Conservation (phyloP, 2,888 invertebrate species). For the Apamea epomidion region DNA sequence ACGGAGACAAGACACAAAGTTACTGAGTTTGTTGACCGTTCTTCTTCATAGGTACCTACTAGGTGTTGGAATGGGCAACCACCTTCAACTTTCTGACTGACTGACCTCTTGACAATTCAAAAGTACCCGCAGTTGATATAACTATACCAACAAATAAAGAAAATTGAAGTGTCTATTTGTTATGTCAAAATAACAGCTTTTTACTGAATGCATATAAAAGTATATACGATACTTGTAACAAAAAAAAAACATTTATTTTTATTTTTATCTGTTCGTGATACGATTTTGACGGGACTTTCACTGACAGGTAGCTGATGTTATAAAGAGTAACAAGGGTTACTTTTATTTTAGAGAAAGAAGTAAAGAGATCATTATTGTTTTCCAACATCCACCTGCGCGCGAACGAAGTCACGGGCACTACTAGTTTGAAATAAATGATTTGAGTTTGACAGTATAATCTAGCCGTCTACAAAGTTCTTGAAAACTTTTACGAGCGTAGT, state of each 20-base stretch:
- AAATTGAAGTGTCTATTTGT: background rate
- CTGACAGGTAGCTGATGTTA: background rate
- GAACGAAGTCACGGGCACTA: background rate
- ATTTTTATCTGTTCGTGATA: background rate
- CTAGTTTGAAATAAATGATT: background rate
- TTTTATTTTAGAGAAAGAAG: background rate
- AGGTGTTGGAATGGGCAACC: background rate
- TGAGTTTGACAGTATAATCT: background rate
- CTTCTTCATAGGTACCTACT: background rate
- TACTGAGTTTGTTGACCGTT: background rate
- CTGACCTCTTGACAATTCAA: background rate
- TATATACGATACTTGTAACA: background rate
- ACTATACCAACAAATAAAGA: background rate
- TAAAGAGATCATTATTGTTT: background rate
- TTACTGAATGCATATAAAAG: background rate
- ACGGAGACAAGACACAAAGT: background rate
- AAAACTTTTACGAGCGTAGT: constrained; percentile 18
- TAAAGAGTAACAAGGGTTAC: background rate
- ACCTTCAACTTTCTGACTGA: background rate
- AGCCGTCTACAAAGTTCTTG: constrained; percentile 22
- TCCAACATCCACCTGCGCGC: background rate
- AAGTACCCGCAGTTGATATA: background rate
- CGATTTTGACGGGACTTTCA: background rate
- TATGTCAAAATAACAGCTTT: background rate
- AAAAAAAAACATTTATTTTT: background rate